Evolutionary conservation across 2,888 invertebrate genomes (phyloP).

Genomic region (Thereva unica): DNA sequence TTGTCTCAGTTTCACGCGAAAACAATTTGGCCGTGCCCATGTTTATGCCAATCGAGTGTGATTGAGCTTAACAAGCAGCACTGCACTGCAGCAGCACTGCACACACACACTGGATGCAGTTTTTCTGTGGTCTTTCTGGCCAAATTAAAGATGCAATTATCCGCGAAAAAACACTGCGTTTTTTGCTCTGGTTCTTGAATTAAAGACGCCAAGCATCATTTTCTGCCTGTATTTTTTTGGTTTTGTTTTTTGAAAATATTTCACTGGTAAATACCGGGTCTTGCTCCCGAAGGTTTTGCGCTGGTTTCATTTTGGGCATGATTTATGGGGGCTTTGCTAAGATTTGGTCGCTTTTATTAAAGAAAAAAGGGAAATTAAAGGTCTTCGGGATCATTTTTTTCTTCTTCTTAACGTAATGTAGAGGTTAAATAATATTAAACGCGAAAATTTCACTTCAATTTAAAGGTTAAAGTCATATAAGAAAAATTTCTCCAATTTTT

Average conservation of each 20-base stretch:
- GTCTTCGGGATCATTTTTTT: slow-evolving; percentile 14
- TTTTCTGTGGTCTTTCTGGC: no score
- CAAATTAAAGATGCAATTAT: slow-evolving; percentile 37
- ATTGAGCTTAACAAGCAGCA: no score
- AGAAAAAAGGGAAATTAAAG: background rate
- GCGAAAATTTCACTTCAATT: no score
- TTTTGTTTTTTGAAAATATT: background rate
- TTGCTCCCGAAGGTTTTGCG: background rate
- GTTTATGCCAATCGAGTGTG: no score
- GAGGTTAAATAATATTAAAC: no score
- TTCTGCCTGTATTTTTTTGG: slow-evolving; percentile 10
- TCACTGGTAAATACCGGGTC: slow-evolving; percentile 14
- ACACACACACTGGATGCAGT: no score
- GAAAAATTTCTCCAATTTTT: no score
- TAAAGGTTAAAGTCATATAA: no score
- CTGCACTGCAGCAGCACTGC: no score
- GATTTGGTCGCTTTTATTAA: slow-evolving; percentile 24
- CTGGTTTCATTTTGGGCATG: slow-evolving; percentile 19
- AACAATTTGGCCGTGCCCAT: no score
- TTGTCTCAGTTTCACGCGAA: no score
- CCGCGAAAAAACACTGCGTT: slow-evolving; percentile 34
- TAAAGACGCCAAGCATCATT: background rate
- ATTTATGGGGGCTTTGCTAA: slow-evolving; percentile 19
- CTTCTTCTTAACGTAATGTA: no score
- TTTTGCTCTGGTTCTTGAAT: slow-evolving; percentile 15